Evolutionary conservation across 2,797 vertebrate genomes (phyloP), one percentile per base, ranked within the genome.

Genomic region (Eleutherodactylus coqui): DNA sequence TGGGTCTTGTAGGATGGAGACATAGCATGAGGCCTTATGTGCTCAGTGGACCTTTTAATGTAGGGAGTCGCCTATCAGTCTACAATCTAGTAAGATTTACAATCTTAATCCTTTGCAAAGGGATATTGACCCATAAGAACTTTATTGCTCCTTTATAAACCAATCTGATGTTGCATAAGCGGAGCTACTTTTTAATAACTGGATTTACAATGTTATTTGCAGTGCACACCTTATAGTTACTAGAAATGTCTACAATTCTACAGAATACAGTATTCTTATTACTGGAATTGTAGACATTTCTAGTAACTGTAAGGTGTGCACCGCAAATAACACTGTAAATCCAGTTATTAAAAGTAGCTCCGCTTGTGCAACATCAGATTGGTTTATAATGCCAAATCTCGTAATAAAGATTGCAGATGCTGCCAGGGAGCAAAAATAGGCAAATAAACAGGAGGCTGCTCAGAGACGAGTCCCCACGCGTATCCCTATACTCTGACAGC

Each of bases 321-420:
- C 21, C 1, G 7, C 64, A 7, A 21, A 58, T 27, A 9, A 58
- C 55, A n/a, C 51, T 24, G 19, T 60, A 60, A 60, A 67, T 36
- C 62, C 62, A 34, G 29, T 67, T 67, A 1, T 34, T 7, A 67
- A 5, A 36, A 32, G 62, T 34, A 67, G 27, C 62, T 19, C 13
- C 6, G 29, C 34, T 67, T 38, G 29, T 60, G n/a, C 29, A 60
- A 13, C 58, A 27, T 14, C 27, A 69, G 8, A 17, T 69, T 69
- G 34, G 32, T 69, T 69, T 69, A 36, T 69, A 21, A 69, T 32
- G 64, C n/a, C n/a, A n/a, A n/a, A n/a, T n/a, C n/a, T n/a, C n/a
- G n/a, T n/a, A n/a, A n/a, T n/a, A n/a, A n/a, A n/a, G n/a, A n/a
- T n/a, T n/a, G n/a, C n/a, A n/a, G n/a, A n/a, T n/a, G n/a, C n/a